Base-by-base conservation (phyloP, 2,113 vertebrate species). In the Caloenas nicobarica region DNA sequence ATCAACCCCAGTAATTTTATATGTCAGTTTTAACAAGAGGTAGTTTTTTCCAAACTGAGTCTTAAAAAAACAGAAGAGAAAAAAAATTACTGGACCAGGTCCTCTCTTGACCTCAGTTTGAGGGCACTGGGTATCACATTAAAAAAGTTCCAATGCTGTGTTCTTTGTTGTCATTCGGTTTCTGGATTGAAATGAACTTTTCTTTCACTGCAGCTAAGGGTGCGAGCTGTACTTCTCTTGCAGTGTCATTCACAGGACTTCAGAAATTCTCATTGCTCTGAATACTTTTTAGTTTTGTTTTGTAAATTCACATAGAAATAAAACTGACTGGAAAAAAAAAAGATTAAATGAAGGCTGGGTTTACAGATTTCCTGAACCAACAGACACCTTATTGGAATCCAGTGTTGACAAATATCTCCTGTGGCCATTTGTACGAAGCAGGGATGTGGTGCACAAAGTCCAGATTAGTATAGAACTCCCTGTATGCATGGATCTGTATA, bases 31-130 rank as follows among this genome's bases (percentile, higher is more conserved):
- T 91, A 95, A 72, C 73, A 78, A 68, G 40, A 89, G 25, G 50
- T 82, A 57, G 0, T 73, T 91, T 94, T 95, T 96, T 76, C 91
- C 89, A 34, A 87, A 77, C 31, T 26, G 48, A 85, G 11, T 82
- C 62, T 82, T 88, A 85, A 36, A 95, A 95, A 94, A 66, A 11
- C 58, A 88, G 81, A 93, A 72, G 36, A 89, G 89, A 95, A 92
- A 87, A 56, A 92, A 91, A 26, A 11, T 29, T 88, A 76, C 9
- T 26, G 48, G 57, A 48, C 65, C 61, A 77, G 61, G 79, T 96
- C 81, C 42, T 96, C 64, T 69, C 81, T 77, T 93, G 87, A 87
- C 66, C 81, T 94, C 70, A 80, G 58, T 50, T 80, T 94, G 54
- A 89, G 93, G 66, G 50, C 72, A 69, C 19, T 50, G 40, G 72